phyloP scores from a whole-genome alignment of 2,797 vertebrate species.

The Hydrophis major region DNA sequence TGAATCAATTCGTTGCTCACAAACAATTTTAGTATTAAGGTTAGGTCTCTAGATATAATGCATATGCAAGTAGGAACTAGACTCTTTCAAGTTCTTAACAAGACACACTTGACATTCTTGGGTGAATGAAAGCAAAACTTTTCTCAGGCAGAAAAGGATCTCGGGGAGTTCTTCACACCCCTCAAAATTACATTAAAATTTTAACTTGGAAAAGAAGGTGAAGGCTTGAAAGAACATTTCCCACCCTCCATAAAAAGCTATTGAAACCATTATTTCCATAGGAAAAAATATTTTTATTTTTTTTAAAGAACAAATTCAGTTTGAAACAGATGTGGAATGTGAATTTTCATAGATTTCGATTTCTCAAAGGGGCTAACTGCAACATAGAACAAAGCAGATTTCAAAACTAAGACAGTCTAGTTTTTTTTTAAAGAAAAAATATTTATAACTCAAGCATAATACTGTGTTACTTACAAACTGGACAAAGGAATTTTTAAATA shows the following conservation, averaged over 20 bases:
- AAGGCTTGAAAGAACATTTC: neutral
- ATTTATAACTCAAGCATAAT: constrained; percentile 93
- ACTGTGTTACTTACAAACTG: constrained; percentile 97
- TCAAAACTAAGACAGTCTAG: constrained; percentile 80
- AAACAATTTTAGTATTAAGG: neutral
- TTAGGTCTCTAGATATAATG: neutral
- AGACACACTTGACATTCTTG: neutral
- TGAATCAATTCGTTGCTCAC: neutral
- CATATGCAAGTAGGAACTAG: neutral
- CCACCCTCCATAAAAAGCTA: constrained; percentile 60
- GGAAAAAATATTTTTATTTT: constrained; percentile 99
- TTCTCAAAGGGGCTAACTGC: constrained; percentile 83
- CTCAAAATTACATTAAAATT: neutral
- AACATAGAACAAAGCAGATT: constrained; percentile 80
- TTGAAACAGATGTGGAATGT: constrained; percentile 99
- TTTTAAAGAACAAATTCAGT: constrained; percentile 99
- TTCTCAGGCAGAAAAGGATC: neutral
- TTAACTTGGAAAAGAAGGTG: neutral
- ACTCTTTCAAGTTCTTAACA: neutral
- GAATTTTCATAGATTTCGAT: constrained; percentile 79
- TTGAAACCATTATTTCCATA: constrained; percentile 85
- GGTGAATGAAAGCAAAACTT: neutral
- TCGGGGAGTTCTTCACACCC: too few species aligned
- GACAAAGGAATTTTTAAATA: constrained; percentile 97
- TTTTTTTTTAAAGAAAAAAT: constrained; percentile 72